Conservation (phyloP, 2,113 vertebrate genomes). For the Hyaena hyaena region DNA sequence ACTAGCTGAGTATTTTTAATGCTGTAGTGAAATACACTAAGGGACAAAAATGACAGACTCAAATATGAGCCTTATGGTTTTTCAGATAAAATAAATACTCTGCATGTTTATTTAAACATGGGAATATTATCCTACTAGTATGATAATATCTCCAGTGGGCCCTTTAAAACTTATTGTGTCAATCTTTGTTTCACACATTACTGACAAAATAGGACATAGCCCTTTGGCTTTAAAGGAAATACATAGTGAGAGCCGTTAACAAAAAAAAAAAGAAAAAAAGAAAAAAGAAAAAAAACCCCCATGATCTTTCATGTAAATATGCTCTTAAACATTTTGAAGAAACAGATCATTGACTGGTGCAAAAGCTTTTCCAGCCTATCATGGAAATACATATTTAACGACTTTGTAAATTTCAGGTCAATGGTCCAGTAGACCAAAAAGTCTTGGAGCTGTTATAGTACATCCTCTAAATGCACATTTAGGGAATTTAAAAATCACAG, state of each 20-base stretch:
- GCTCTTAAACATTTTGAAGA: conserved; percentile 76
- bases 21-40: neutral
- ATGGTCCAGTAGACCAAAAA: conserved; percentile 72
- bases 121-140: neutral
- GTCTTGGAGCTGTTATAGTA: conserved; percentile 45
- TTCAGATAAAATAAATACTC: neutral
- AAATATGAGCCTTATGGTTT: neutral
- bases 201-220: neutral
- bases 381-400: conserved; percentile 80
- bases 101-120: conserved; percentile 29
- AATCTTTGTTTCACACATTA: conserved; percentile 9
- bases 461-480: conserved; percentile 73
- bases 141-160: neutral
- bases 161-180: neutral
- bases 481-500: conserved; percentile 75
- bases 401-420: conserved; percentile 77
- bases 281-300: neutral
- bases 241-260: conserved; percentile 60
- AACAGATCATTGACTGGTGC: conserved; percentile 77
- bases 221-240: conserved; percentile 65
- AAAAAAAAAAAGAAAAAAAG: neutral
- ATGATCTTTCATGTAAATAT: conserved; percentile 77
- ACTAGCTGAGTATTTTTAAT: neutral
- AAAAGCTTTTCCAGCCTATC: conserved; percentile 79
- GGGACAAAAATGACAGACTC: neutral